Percentiles rank a stretch among this genome's conserved stretches.
phyloP scores from a whole-genome alignment of 1,140 invertebrate genomes.

The Nilaparvata lugens region DNA sequence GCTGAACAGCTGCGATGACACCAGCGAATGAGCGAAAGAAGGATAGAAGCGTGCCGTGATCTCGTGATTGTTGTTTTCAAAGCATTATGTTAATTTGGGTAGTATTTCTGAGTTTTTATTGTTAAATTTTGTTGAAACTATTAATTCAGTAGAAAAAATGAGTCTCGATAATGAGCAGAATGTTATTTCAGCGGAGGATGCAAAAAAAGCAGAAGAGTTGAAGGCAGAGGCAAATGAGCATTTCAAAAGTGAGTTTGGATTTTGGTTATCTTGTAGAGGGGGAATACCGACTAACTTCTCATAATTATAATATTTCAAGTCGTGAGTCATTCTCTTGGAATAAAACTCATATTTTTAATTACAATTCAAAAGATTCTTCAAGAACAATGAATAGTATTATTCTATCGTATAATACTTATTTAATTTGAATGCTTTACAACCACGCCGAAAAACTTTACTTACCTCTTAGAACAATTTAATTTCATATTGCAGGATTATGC shows the following conservation, averaged over 20 bases:
- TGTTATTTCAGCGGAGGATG: constrained; percentile 6
- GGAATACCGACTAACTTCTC: background rate
- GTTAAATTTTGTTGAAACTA: background rate
- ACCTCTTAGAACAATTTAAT: too few species aligned
- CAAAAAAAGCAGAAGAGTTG: constrained; percentile 51
- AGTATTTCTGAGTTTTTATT: background rate
- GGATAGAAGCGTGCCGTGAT: too few species aligned
- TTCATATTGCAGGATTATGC: too few species aligned
- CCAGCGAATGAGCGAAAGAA: too few species aligned
- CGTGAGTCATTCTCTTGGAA: too few species aligned
- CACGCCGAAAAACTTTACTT: too few species aligned
- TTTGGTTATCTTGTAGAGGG: constrained; percentile 2
- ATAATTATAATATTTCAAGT: background rate
- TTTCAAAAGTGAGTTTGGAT: constrained; percentile 65
- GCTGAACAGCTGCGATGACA: too few species aligned
- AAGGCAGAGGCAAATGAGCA: constrained; percentile 77
- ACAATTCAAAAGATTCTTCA: too few species aligned
- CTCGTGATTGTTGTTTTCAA: constrained; percentile 1
- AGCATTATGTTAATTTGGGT: constrained; percentile 2
- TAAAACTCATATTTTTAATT: too few species aligned
- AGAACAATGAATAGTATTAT: too few species aligned
- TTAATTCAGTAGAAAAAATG: background rate
- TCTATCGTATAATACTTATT: too few species aligned
- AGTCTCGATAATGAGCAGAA: constrained; percentile 7
- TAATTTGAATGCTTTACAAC: too few species aligned